Evolutionary conservation across 2,113 vertebrate species (phyloP).

Genomic region (Eptesicus fuscus): DNA sequence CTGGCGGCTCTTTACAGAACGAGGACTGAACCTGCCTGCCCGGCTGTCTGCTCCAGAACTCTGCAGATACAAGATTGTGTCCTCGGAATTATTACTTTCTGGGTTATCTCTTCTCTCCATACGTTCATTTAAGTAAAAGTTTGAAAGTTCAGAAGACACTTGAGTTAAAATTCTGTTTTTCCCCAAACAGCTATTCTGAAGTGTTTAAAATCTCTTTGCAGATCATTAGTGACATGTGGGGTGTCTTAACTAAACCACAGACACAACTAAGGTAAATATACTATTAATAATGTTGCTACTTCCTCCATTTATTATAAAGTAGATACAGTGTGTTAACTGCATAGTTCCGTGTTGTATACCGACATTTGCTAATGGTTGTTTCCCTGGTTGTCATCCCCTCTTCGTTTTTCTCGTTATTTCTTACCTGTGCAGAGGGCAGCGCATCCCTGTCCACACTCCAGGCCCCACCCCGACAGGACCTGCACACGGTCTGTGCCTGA

Average conservation of each 20-base stretch:
- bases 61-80: neutral
- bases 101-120: neutral
- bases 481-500: neutral
- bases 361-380: neutral
- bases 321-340: neutral
- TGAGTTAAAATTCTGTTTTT: slow-evolving; percentile 17
- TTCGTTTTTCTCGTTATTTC: neutral
- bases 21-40: neutral
- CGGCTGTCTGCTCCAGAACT: neutral
- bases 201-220: slow-evolving; percentile 67
- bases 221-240: slow-evolving; percentile 73
- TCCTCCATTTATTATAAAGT: neutral
- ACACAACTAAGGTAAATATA: slow-evolving; percentile 74
- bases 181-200: slow-evolving; percentile 25
- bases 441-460: neutral
- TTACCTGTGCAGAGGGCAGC: neutral
- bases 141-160: slow-evolving; percentile 40
- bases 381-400: neutral
- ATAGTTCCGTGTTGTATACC: neutral
- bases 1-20: neutral
- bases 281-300: neutral
- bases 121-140: neutral
- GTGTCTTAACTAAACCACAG: slow-evolving; percentile 62
- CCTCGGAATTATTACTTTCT: neutral
- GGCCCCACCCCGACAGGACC: neutral